Evolutionary conservation across 2,113 vertebrate genomes (phyloP), one percentile per base, ranked within the genome.

Genomic region (Ailurus styani): DNA sequence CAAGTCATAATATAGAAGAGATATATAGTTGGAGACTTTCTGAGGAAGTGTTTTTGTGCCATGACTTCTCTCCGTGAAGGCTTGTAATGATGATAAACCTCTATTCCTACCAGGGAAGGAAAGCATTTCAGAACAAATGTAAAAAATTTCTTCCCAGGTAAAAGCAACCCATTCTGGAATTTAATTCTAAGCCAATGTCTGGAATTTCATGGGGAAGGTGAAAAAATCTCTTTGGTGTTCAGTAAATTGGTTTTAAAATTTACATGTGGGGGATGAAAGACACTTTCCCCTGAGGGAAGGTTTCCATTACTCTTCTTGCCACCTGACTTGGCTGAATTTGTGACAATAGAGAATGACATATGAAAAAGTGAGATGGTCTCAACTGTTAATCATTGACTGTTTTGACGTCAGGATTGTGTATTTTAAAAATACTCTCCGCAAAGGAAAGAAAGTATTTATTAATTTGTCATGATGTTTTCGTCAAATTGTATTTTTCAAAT

Each of bases 11-110:
- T 68, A 96, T 18, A 87, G 79, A 79, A 66, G 93, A 91, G n/a
- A 92, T 3, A 0, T 62, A 77, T 62, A 23, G 34, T 62, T 34
- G 55, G 73, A 91, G 50, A 75, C 62, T 75, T 97, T 95, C 31
- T 79, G 88, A 52, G 95, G 90, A 82, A 34, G 93, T 87, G n/a
- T 93, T 85, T 84, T 88, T 11, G 1, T 97, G 95, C 70, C 84
- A 87, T 91, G 64, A 78, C 21, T 78, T 15, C 84, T 97, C 90
- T 95, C 66, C 79, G 95, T 96, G 96, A 98, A 96, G 89, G 54
- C 96, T 98, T 97, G 97, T 93, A 97, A 98, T 64, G 37, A 97
- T 91, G 93, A 97, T 79, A 96, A 95, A 93, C 94, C 90, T 93
- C 86, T 97, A 31, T 72, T 98, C 90, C 95, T 93, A 45, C 29